phyloP scores from a whole-genome alignment of 1,140 invertebrate genomes.

The Drosophila ogumai region DNA sequence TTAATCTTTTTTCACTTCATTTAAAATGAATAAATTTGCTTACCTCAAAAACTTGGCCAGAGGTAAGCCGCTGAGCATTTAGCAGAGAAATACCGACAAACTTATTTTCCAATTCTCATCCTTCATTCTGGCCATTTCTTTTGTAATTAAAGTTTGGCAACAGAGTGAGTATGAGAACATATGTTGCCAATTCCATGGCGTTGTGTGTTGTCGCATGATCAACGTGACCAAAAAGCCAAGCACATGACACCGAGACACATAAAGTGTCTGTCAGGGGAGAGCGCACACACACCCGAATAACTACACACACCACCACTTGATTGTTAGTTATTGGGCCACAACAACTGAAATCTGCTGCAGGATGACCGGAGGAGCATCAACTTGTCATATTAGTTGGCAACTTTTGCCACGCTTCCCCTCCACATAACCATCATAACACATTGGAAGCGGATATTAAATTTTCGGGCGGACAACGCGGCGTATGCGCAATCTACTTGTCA shows the following conservation, averaged over 20 bases:
- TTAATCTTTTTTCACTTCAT: conserved; percentile 22
- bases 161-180: conserved; percentile 44
- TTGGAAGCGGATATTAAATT: conserved; percentile 69
- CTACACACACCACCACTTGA: conserved; percentile 39
- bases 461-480: conserved; percentile 53
- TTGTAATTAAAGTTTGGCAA: conserved; percentile 72
- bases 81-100: conserved; percentile 7
- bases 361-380: conserved; percentile 60
- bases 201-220: conserved; percentile 60
- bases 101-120: conserved; percentile 21
- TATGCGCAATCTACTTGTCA: conserved; percentile 80
- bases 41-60: conserved; percentile 32
- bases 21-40: conserved; percentile 19
- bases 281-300: conserved; percentile 7
- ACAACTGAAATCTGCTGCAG: conserved; percentile 38
- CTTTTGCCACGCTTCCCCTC: conserved; percentile 4
- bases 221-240: conserved; percentile 68
- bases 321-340: conserved; percentile 68
- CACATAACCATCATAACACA: conserved; percentile 31
- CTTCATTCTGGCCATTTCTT: conserved; percentile 37
- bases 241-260: conserved; percentile 68
- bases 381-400: conserved; percentile 78
- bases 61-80: conserved; percentile 18
- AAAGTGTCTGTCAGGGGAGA: conserved; percentile 54
- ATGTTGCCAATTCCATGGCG: conserved; percentile 50